phyloP scores from a whole-genome alignment of 2,888 invertebrate species.

The Gryllus longicercus region DNA sequence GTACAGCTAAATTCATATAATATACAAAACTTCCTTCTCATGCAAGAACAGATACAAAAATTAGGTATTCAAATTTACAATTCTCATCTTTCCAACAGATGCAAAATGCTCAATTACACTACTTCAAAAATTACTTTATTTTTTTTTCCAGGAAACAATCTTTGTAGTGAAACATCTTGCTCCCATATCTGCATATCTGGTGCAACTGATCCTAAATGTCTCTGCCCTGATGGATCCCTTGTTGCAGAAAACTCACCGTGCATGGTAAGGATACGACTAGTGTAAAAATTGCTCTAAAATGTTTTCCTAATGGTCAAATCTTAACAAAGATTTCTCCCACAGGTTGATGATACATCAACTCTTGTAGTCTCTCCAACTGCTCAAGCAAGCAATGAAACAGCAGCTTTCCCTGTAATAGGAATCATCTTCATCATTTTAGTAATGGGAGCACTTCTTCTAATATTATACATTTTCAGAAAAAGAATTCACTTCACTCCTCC shows the following conservation, averaged over 20 bases:
- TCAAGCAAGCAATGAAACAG: too few relatives aligned
- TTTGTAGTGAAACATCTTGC: constrained; percentile 55
- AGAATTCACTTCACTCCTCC: too few relatives aligned
- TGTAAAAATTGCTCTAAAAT: too few relatives aligned
- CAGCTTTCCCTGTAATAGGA: too few relatives aligned
- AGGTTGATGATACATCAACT: too few relatives aligned
- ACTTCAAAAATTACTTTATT: neutral
- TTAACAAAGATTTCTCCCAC: too few relatives aligned
- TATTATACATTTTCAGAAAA: too few relatives aligned
- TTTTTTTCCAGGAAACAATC: constrained; percentile 46
- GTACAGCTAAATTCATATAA: constrained; percentile 47
- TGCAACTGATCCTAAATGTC: constrained; percentile 51
- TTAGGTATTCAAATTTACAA: constrained; percentile 39
- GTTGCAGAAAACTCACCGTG: constrained; percentile 47
- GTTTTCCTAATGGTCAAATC: too few relatives aligned
- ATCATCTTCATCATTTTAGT: too few relatives aligned
- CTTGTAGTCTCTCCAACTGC: too few relatives aligned
- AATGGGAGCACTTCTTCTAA: too few relatives aligned
- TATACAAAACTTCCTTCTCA: constrained; percentile 53
- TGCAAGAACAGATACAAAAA: constrained; percentile 57
- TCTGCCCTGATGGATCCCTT: constrained; percentile 55
- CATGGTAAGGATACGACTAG: neutral
- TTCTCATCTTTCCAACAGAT: neutral
- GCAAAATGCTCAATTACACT: neutral
- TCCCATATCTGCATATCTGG: constrained; percentile 60